Conservation (phyloP, 2,888 invertebrate genomes). For the Pammene fasciana region DNA sequence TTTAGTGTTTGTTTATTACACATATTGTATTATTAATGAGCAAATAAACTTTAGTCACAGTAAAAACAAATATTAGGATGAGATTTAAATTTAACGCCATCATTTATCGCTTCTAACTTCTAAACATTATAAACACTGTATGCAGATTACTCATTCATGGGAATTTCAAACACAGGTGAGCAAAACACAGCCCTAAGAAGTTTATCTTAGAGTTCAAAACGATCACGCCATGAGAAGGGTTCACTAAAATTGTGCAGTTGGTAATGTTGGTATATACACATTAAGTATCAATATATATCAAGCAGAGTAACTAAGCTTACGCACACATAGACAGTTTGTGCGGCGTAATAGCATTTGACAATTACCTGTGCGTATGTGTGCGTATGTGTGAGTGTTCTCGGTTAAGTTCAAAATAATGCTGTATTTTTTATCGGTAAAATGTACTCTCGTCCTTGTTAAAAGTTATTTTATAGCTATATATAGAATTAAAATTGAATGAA, state of each 20-base stretch:
- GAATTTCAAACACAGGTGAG: background rate
- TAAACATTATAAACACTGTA: background rate
- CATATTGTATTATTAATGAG: too few species aligned
- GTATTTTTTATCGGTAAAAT: constrained; percentile 20
- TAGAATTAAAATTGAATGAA: too few species aligned
- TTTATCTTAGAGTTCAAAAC: background rate
- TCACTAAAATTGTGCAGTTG: constrained; percentile 4
- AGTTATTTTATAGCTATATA: background rate
- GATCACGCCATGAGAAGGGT: background rate
- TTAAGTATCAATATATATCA: constrained; percentile 33
- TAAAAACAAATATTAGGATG: too few species aligned
- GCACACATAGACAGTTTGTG: constrained; percentile 3
- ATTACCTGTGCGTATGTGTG: constrained; percentile 42
- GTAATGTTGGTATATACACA: background rate
- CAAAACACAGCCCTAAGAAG: background rate
- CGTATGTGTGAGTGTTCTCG: constrained; percentile 40
- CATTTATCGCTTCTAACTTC: too few species aligned
- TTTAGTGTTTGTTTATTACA: too few species aligned
- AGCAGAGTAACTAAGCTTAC: constrained; percentile 26
- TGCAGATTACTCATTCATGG: background rate
- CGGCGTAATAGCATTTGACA: constrained; percentile 23
- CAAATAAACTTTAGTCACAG: too few species aligned
- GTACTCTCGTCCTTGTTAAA: background rate
- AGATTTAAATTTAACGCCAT: too few species aligned
- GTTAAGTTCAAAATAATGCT: constrained; percentile 24